These are phyloP conservation scores for Hydropotes inermis DNA, from an alignment of 2,113 vertebrate genomes.

Conservation along the genomic window DNA sequence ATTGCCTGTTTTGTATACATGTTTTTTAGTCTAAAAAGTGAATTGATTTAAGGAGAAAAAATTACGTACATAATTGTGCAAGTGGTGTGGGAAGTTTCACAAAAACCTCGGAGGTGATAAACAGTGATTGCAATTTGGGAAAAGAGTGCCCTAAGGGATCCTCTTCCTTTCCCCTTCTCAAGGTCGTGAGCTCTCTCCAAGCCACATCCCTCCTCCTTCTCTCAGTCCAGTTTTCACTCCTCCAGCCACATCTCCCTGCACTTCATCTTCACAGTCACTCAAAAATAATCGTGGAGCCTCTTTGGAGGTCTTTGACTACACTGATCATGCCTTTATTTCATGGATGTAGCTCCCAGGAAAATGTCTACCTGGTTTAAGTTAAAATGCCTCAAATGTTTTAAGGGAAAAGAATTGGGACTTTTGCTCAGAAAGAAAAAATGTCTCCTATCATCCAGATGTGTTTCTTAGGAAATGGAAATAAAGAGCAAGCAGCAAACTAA, in stretches of 20 bases:
- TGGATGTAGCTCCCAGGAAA: neutral
- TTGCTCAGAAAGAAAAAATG: neutral
- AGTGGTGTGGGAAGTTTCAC: neutral
- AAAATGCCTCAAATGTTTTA: conserved; percentile 27
- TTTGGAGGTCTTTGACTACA: neutral
- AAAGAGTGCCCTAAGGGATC: accelerated
- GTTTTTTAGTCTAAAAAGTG: neutral
- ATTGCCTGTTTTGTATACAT: neutral
- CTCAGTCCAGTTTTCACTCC: neutral
- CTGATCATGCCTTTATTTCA: neutral
- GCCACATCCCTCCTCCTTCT: too few species aligned
- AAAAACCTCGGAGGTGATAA: neutral
- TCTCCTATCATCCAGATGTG: neutral
- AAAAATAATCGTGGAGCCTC: neutral
- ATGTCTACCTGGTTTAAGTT: conserved; percentile 2
- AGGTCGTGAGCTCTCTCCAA: neutral
- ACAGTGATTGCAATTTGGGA: neutral
- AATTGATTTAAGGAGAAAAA: neutral
- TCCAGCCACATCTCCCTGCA: neutral
- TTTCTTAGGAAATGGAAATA: neutral
- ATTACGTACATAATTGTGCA: neutral
- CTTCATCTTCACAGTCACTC: neutral
- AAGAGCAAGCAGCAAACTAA: neutral
- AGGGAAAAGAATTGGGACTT: neutral
- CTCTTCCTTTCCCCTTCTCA: neutral